Evolutionary conservation across 2,113 vertebrate species (phyloP).

Genomic region (Lophura nycthemera): DNA sequence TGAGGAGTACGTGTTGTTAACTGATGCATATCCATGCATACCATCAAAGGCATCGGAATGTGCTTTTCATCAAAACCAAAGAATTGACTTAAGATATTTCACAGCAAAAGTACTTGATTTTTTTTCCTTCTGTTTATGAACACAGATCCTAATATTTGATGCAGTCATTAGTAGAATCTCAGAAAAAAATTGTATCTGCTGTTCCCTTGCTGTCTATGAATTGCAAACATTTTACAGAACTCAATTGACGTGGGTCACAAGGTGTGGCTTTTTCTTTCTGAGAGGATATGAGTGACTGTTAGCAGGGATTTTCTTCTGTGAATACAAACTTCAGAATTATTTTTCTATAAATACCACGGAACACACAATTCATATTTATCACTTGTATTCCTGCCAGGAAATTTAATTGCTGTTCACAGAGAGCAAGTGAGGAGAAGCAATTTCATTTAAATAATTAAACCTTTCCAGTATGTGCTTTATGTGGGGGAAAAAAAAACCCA

Average conservation of each 20-base stretch:
- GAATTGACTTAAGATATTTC: not conserved
- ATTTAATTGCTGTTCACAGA: constrained; percentile 37
- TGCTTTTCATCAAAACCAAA: not conserved
- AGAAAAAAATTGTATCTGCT: not conserved
- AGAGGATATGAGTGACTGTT: not conserved
- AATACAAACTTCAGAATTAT: not conserved
- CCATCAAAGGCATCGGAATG: not conserved
- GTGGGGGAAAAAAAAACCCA: not conserved
- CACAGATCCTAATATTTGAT: not conserved
- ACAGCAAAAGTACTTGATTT: not conserved
- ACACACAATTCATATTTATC: constrained; percentile 30
- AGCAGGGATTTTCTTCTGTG: not conserved
- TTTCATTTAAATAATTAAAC: constrained; percentile 38
- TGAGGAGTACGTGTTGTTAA: not conserved
- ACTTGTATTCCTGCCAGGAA: not conserved
- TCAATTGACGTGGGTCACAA: accelerated
- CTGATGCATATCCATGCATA: not conserved
- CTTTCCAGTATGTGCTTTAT: not conserved
- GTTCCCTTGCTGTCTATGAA: not conserved
- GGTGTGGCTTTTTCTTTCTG: not conserved
- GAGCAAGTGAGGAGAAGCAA: not conserved
- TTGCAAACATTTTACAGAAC: not conserved
- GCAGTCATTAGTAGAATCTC: not conserved
- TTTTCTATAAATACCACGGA: constrained; percentile 9
- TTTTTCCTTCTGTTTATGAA: constrained; percentile 14